Evolutionary conservation across 2,888 invertebrate species (phyloP), one percentile per base, ranked within the genome.

Genomic region (Brassicogethes aeneus): DNA sequence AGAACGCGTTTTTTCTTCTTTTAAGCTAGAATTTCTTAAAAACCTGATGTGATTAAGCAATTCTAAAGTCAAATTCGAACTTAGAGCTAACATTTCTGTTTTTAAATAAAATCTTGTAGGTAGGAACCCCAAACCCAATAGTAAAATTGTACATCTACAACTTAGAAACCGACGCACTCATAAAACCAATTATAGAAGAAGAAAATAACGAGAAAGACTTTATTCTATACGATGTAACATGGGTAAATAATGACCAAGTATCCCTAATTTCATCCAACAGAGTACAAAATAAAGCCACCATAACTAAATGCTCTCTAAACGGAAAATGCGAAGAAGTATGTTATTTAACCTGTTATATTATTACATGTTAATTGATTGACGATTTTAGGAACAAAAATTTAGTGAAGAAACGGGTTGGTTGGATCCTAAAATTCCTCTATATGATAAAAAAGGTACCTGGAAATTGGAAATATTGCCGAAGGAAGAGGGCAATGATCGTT

Each of bases 211-310:
- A 74, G 2, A 73, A 78, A 0, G 85, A 86, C 55, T 76, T 81
- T 53, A 75, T 87, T 37, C 61, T 87, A 10, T 80, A 76, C 40
- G 73, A 75, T 44, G 83, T 92, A 0, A 72, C 72, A 17, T 94
- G 93, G 93, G 75, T 80, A 12, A 77, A 78, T 15, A 72, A 78
- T 39, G 66, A 74, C 0, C 75, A 79, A 16, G 61, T 93, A 0
- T 68, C 80, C 1, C 82, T 85, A 1, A 75, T 85, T 3, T 92
- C 92, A 84, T 71, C 89, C 40, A 93, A 93, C 64, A 75, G 95
- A 39, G 75, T 86, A 15, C 95, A 96, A 66, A 94, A 82, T 60
- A 56, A 76, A 37, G 56, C 55, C 12, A 35, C 52, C 7, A 43
- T 55, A 3, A 44, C 55, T 3, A 50, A 56, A 36, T 60, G 60